Evolutionary conservation across 2,797 vertebrate species (phyloP), one percentile per base, ranked within the genome.

Genomic region (Cygnus olor): DNA sequence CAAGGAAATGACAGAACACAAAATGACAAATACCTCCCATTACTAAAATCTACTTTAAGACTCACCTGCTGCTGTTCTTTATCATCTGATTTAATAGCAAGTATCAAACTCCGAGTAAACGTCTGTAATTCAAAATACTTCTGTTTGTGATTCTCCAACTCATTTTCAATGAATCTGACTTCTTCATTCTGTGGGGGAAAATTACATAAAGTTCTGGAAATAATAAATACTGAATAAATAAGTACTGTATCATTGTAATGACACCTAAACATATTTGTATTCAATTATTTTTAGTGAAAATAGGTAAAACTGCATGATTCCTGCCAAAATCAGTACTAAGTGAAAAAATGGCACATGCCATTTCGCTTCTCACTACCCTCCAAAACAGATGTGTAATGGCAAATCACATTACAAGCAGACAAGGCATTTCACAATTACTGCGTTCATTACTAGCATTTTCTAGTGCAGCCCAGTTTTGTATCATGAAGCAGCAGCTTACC

Each of bases 91-190:
- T 98, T 99, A 95, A 99, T 97, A 81, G 99, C 99, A 85, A 97
- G 98, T 92, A 99, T 98, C 96, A 99, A 98, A 96, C 98, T 99
- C 95, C 98, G 98, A 17, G 99, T 99, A 97, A 99, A 99, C 13
- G 96, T 98, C 91, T 98, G 99, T 76, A 99, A 99, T 94, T 99
- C 98, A 92, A 98, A 98, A 85, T 99, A 99, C 96, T 98, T 99
- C 97, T 98, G 98, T 96, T 99, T 99, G 98, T 99, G 99, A 97
- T 97, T 99, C 97, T 98, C 98, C 98, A 99, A 97, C 97, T 99
- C 99, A 27, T 97, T 98, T 98, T 99, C 99, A 65, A 99, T 98
- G 97, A 99, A 99, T 97, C 99, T 98, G 93, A 99, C 98, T 97
- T 99, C 99, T 97, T 99, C 99, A 83, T 99, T 99, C 99, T 99